These are phyloP conservation scores for Cylas formicarius DNA, from an alignment of 1,140 invertebrate genomes.

Conservation along the genomic window DNA sequence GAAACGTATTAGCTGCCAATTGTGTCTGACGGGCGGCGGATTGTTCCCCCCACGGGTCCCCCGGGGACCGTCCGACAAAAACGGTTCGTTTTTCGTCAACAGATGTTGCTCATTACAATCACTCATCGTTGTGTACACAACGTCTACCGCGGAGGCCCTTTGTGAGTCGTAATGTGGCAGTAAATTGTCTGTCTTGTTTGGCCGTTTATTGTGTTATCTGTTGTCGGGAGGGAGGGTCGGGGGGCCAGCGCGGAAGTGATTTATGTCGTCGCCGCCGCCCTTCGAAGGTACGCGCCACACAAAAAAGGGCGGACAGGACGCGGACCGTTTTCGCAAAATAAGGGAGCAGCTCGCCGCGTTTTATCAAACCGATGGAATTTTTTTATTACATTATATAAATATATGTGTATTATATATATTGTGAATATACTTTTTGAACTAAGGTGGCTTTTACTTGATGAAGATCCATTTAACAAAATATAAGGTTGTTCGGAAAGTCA, in stretches of 20 bases:
- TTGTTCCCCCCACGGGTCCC: constrained; percentile 6
- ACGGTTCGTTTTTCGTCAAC: constrained; percentile 32
- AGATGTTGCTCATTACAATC: constrained; percentile 37
- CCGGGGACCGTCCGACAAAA: constrained; percentile 20
- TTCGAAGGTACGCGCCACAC: constrained; percentile 7
- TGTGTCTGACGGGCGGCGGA: neutral
- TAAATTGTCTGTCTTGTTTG: constrained; percentile 37
- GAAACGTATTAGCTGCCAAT: constrained; percentile 1
- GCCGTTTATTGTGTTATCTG: constrained; percentile 37
- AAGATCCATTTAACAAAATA: too few species aligned
- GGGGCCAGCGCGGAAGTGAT: constrained; percentile 25
- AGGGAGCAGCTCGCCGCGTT: too few species aligned
- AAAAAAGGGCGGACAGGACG: too few species aligned
- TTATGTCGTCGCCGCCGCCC: constrained; percentile 27
- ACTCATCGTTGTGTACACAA: constrained; percentile 24
- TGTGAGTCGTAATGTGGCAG: constrained; percentile 37
- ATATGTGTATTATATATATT: too few species aligned
- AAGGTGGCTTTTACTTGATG: too few species aligned
- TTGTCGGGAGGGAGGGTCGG: constrained; percentile 27
- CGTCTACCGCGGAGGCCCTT: constrained; percentile 27
- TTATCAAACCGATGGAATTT: too few species aligned
- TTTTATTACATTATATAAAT: too few species aligned
- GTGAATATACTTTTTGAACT: too few species aligned
- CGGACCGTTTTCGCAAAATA: too few species aligned
- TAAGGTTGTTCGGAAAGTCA: too few species aligned